Evolutionary conservation across 2,888 invertebrate species (phyloP), one percentile per base, ranked within the genome.

Genomic region (Hesperia comma): DNA sequence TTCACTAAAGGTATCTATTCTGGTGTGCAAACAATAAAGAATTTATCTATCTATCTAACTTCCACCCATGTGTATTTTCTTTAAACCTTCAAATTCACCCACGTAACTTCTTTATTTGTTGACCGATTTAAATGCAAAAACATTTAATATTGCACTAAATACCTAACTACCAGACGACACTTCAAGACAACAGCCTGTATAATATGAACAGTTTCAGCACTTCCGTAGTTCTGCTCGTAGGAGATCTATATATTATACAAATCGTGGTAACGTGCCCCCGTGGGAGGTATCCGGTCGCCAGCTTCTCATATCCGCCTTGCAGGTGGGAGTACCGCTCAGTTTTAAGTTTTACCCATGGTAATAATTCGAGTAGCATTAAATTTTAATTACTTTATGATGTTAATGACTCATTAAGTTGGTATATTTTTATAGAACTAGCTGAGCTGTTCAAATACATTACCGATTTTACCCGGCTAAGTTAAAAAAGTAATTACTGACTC

Each of bases 271-370:
- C 51, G 19, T 61, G 51, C 37, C 61, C 49, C 19, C 61, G 7
- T 19, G 51, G 61, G 61, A 49, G 51, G 15, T 37, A 51, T 61
- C 61, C 61, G 49, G 26, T 58, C 26, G 57, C 57, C 57, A 43
- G 26, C 26, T 43, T 41, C 43, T 58, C 57, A 43, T 58, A 58
- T 58, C 19, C 26, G 8, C 43, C 40, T 21, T 43, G 41, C 21
- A 57, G 41, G 57, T 58, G 17, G 46, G 8, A 46, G 8, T 46
- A 46, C 17, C 46, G 4, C 15, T 19, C 21, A 41, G n/a, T 40
- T 17, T 19, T 17, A 33, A 8, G 33, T 55, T 55, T 33, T 15
- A 51, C 51, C 21, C 6, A 21, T 21, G 21, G 14, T 21, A 12
- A 51, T 51, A 19, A 54, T 33, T 5, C 14, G 6, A 12, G 37